Evolutionary conservation across 2,888 invertebrate genomes (phyloP).

Genomic region (Gymnocheta viridis): DNA sequence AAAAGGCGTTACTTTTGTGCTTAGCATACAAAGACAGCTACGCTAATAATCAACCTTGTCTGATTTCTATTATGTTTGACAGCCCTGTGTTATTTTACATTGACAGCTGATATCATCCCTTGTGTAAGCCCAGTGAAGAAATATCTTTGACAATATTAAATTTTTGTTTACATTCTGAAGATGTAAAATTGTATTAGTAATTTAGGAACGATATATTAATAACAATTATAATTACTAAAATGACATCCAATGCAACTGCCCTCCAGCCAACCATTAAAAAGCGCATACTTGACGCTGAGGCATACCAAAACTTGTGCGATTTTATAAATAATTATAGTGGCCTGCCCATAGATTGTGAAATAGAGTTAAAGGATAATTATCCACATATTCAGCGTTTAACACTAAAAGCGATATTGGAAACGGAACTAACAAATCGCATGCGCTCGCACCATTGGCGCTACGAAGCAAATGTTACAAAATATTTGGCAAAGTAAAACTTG

Average conservation of each 20-base stretch:
- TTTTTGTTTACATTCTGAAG: conserved; percentile 36
- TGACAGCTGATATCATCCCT: neutral
- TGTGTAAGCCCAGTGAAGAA: neutral
- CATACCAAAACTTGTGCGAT: conserved; percentile 75
- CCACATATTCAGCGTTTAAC: conserved; percentile 84
- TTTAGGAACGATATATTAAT: neutral
- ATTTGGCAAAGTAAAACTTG: conserved; percentile 79
- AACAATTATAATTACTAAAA: neutral
- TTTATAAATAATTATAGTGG: conserved; percentile 84
- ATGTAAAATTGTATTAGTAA: conserved; percentile 18
- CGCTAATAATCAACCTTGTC: too few relatives aligned
- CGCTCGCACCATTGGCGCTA: conserved; percentile 85
- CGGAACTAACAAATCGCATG: conserved; percentile 86
- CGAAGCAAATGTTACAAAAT: conserved; percentile 84
- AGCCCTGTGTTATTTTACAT: neutral
- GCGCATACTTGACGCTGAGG: conserved; percentile 73
- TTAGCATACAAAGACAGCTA: too few relatives aligned
- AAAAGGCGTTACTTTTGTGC: too few relatives aligned
- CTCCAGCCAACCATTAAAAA: conserved; percentile 58
- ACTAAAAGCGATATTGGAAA: conserved; percentile 87
- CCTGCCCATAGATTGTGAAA: conserved; percentile 85
- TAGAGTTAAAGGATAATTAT: conserved; percentile 84
- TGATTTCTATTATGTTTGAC: too few relatives aligned
- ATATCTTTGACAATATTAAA: neutral
- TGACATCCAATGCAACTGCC: conserved; percentile 4